Conservation (phyloP, 2,797 vertebrate species). For the Smutsia temminckii region DNA sequence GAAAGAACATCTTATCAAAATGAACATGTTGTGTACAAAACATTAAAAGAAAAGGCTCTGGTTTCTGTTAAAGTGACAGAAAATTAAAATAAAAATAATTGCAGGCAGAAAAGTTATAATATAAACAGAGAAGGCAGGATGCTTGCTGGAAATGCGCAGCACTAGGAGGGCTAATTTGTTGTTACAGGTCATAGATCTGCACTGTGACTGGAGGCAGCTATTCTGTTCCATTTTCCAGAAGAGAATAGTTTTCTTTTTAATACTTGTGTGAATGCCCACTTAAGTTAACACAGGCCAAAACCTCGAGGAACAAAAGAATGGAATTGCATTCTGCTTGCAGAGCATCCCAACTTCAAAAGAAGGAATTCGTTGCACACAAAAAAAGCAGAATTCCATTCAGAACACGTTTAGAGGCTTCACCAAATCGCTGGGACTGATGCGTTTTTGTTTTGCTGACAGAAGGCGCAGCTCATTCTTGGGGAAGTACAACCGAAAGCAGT, state of each 20-base stretch:
- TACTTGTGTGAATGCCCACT: conserved; percentile 58
- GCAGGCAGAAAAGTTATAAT: conserved; percentile 83
- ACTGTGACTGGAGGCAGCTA: conserved; percentile 19
- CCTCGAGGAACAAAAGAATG: conserved; percentile 60
- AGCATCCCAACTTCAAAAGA: conserved; percentile 70
- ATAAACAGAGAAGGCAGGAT: conserved; percentile 83
- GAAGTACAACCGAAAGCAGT: conserved; percentile 19
- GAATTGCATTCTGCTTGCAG: conserved; percentile 56
- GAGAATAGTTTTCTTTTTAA: conserved; percentile 63
- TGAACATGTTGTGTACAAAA: conserved; percentile 87
- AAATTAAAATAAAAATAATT: conserved; percentile 89
- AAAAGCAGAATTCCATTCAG: conserved; percentile 36
- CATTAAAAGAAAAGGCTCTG: conserved; percentile 82
- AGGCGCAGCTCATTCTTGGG: conserved; percentile 36
- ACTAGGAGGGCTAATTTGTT: conserved; percentile 61
- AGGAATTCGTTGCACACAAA: conserved; percentile 53
- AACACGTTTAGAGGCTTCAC: conserved; percentile 58
- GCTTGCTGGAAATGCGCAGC: conserved; percentile 76
- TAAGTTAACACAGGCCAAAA: conserved; percentile 66
- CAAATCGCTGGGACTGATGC: conserved; percentile 39
- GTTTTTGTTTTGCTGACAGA: conserved; percentile 62
- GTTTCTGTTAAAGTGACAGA: conserved; percentile 88
- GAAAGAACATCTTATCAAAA: conserved; percentile 88
- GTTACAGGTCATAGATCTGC: conserved; percentile 59
- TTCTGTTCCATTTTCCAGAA: conserved; percentile 55